These are phyloP conservation scores for Psilopsiagon aymara DNA, from an alignment of 2,113 vertebrate genomes.

Conservation along the genomic window DNA sequence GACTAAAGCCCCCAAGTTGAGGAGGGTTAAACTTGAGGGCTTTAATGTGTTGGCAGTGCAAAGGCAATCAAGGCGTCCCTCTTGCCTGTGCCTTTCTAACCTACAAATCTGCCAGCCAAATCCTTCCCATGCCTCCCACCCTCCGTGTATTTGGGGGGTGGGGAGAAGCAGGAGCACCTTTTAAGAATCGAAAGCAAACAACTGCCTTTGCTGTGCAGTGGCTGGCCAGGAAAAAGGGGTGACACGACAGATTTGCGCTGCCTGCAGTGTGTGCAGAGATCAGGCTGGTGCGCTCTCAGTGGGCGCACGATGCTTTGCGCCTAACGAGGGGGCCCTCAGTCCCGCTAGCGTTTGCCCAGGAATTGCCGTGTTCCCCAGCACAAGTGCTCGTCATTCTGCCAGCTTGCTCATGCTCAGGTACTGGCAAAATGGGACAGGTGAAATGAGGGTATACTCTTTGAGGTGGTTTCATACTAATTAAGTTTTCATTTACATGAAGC, in stretches of 20 bases:
- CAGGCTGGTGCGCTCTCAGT: fast-evolving
- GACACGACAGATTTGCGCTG: background rate
- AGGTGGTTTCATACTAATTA: constrained; percentile 27
- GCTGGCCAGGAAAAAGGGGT: background rate
- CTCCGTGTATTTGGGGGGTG: background rate
- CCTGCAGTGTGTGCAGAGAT: fast-evolving
- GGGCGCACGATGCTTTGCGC: background rate
- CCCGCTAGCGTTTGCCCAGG: fast-evolving
- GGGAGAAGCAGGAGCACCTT: background rate
- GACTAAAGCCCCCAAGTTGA: background rate
- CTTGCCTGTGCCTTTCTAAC: background rate
- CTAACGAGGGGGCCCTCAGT: background rate
- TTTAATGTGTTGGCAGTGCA: too few relatives aligned
- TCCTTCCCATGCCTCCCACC: background rate
- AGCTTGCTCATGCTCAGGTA: background rate
- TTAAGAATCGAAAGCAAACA: background rate
- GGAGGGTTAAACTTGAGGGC: fast-evolving
- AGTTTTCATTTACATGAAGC: background rate
- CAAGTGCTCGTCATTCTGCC: background rate
- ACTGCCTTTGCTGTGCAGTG: background rate
- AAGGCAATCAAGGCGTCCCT: background rate
- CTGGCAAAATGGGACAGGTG: background rate
- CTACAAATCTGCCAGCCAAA: too few relatives aligned
- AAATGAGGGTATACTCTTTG: background rate
- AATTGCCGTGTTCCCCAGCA: background rate